Evolutionary conservation across 2,888 invertebrate species (phyloP).

Genomic region (Cephus nigrinus): DNA sequence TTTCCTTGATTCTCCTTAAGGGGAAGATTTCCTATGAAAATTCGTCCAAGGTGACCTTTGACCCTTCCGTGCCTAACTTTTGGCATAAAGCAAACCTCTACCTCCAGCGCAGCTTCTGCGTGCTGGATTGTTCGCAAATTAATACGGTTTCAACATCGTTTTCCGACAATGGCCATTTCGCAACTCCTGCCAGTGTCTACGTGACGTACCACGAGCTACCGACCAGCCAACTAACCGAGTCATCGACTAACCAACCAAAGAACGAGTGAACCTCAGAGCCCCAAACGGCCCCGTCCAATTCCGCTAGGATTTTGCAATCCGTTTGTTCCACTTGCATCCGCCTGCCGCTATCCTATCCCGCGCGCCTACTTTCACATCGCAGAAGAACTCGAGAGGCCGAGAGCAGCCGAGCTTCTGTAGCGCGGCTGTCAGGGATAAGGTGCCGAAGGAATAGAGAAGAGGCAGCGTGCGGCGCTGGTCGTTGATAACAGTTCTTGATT

Average conservation of each 20-base stretch:
- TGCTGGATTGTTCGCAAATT: slow-evolving; percentile 39
- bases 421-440: not conserved
- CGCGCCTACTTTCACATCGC: slow-evolving; percentile 47
- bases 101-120: not conserved
- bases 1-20: not conserved
- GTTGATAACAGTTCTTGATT: not conserved
- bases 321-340: slow-evolving; percentile 55
- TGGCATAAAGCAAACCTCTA: not conserved
- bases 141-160: slow-evolving; percentile 47
- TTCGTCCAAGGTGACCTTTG: not conserved
- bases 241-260: not conserved
- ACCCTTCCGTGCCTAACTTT: not conserved
- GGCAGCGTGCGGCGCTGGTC: not conserved
- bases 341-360: slow-evolving; percentile 28
- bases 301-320: slow-evolving; percentile 53
- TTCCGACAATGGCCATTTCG: slow-evolving; percentile 53
- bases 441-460: not conserved
- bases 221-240: not conserved
- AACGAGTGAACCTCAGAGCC: too few species aligned
- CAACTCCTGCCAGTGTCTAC: slow-evolving; percentile 35
- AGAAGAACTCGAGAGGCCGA: slow-evolving; percentile 30
- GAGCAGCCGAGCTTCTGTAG: not conserved
- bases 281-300: slow-evolving; percentile 33
- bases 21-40: not conserved
- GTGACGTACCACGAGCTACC: not conserved